These are phyloP conservation scores for Strix aluco DNA, from an alignment of 2,113 vertebrate genomes.

Conservation along the genomic window DNA sequence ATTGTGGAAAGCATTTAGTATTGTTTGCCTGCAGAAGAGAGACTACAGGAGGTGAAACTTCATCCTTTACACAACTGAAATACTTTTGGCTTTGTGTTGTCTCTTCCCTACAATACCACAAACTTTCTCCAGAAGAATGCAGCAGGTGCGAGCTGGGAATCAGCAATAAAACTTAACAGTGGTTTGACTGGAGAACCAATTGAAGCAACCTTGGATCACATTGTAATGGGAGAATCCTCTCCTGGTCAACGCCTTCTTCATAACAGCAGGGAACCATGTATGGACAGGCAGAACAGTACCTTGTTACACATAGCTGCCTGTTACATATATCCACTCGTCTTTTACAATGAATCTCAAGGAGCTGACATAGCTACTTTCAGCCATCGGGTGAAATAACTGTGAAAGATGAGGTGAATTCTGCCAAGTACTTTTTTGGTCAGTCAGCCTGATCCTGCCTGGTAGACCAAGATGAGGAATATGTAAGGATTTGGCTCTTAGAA, in stretches of 20 bases:
- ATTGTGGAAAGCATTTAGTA: background rate
- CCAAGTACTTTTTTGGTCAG: background rate
- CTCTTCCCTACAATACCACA: background rate
- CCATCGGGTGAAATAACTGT: background rate
- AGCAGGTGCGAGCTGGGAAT: background rate
- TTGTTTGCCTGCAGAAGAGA: background rate
- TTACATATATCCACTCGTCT: background rate
- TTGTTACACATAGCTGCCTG: rapidly evolving
- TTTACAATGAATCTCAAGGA: background rate
- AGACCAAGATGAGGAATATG: background rate
- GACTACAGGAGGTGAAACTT: background rate
- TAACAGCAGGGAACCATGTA: background rate
- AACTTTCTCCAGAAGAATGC: background rate
- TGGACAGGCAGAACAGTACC: background rate
- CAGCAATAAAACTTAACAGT: background rate
- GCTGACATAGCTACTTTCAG: background rate
- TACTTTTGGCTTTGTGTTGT: background rate
- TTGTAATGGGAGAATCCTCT: background rate
- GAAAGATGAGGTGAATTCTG: background rate
- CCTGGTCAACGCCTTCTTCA: background rate
- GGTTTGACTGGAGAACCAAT: background rate
- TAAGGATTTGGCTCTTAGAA: background rate
- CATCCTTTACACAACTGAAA: background rate
- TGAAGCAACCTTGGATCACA: background rate
- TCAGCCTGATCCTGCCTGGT: background rate